Conservation (phyloP, 2,888 invertebrate species). For the Strigamia transsilvanica region DNA sequence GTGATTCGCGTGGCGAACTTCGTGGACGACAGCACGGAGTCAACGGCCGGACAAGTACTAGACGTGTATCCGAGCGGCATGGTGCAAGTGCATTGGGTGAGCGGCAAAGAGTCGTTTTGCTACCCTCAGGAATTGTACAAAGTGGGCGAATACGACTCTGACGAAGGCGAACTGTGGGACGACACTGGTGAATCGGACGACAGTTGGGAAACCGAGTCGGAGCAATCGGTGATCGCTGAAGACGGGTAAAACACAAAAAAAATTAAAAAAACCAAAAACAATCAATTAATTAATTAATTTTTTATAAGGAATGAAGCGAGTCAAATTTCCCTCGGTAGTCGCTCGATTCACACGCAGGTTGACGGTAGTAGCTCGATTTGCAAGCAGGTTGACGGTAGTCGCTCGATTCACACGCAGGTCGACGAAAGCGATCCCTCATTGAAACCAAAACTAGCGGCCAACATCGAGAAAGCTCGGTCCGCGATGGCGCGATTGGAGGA, state of each 20-base stretch:
- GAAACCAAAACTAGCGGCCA: conserved; percentile 73
- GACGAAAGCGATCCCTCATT: conserved; percentile 60
- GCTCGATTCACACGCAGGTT: background rate
- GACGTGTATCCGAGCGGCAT: conserved; percentile 85
- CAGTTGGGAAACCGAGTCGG: conserved; percentile 80
- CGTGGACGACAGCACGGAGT: conserved; percentile 75
- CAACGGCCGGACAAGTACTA: conserved; percentile 86
- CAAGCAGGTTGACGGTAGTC: background rate
- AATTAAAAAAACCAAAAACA: background rate
- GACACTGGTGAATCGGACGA: conserved; percentile 74
- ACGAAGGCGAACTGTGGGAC: conserved; percentile 77
- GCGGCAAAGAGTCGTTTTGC: conserved; percentile 83
- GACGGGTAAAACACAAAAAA: conserved; percentile 50
- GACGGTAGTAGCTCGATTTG: background rate
- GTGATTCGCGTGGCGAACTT: conserved; percentile 86
- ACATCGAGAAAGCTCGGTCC: conserved; percentile 78
- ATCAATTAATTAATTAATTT: background rate
- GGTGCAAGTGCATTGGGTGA: conserved; percentile 91
- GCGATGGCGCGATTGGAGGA: conserved; percentile 80
- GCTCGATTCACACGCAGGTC: background rate
- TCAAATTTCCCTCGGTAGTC: background rate
- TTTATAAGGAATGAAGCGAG: conserved; percentile 5
- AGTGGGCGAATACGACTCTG: conserved; percentile 78
- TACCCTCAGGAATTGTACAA: conserved; percentile 92
- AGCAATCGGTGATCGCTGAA: conserved; percentile 69